Percentiles rank a stretch among this genome's conserved stretches.
These are phyloP conservation scores for Steinernema hermaphroditum DNA, from an alignment of 2,888 invertebrate species.

Conservation along the genomic window DNA sequence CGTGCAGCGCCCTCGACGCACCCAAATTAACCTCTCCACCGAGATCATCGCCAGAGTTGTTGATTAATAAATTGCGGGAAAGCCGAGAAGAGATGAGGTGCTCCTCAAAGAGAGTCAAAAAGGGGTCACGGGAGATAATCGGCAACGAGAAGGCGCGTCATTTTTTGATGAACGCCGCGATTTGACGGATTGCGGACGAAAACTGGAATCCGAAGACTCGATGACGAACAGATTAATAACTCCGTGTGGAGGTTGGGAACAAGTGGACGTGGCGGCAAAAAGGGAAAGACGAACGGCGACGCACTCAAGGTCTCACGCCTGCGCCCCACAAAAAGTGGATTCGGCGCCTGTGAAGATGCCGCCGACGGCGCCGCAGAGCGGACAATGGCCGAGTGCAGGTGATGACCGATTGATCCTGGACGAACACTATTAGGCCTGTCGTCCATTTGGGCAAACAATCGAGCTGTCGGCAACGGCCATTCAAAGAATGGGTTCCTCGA, in stretches of 20 bases:
- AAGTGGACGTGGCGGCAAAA: neutral
- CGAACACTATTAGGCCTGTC: neutral
- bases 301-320: constrained; percentile 12
- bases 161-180: constrained; percentile 16
- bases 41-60: neutral
- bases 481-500: neutral
- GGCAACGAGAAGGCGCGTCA: neutral
- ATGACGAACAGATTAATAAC: constrained; percentile 10
- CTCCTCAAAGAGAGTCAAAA: neutral
- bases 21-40: neutral
- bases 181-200: constrained; percentile 8
- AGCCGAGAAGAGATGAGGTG: neutral
- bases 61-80: neutral
- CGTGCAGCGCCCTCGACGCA: neutral
- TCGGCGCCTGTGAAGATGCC: constrained; percentile 24
- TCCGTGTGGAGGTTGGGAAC: constrained; percentile 1
- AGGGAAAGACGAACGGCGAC: constrained; percentile 5
- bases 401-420: neutral
- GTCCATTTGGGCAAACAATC: neutral
- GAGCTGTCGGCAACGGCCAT: constrained; percentile 1
- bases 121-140: constrained; percentile 26
- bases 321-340: constrained; percentile 9
- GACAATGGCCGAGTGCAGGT: neutral
- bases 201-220: constrained; percentile 18
- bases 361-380: neutral